Base-by-base conservation (phyloP, 2,113 vertebrate genomes). In the Onychorhynchus coronatus region DNA sequence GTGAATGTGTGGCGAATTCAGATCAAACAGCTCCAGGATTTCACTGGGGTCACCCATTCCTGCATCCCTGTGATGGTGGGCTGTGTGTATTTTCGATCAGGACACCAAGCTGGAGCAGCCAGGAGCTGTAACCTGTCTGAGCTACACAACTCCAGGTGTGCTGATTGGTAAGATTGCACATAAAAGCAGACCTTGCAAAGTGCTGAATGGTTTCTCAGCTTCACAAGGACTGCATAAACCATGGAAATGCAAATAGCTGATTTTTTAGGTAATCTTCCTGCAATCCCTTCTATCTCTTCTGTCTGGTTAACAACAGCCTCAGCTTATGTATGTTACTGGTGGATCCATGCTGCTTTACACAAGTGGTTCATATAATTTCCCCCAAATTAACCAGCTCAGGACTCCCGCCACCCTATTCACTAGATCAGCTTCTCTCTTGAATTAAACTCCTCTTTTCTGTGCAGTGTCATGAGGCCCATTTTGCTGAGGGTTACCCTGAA, bases 31-130 rank as follows among this genome's bases (percentile, higher is more conserved):
- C 25, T 55, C 58, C 42, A 35, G 3, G 30, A 15, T 46, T 33
- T 72, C 52, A 14, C 12, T 11, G 37, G 21, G 30, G 9, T 8
- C 52, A 20, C 49, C 18, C 33, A 22, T 33, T 68, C 33, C 77
- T 71, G 31, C 59, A 17, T 16, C 44, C 31, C 42, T 11, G 5
- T 2, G 24, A 2, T 12, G 6, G 50, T 4, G 15, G 3, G 22
- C 9, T 7, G 9, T 0, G 1, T 1, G 5, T 8, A 4, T 16
- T 39, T 49, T 8, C 23, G 39, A 19, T 10, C 13, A 30, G 42
- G 52, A 31, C 0, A 5, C 35, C 33, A 33, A 66, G 13, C 8
- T 47, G 53, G 49, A 80, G 90, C 27, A 59, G 31, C 12, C 24
- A 12, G 79, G 79, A 58, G 37, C 7, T 27, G 61, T 16, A 18